Conservation (phyloP, 2,888 invertebrate genomes). For the Theretra japonica region DNA sequence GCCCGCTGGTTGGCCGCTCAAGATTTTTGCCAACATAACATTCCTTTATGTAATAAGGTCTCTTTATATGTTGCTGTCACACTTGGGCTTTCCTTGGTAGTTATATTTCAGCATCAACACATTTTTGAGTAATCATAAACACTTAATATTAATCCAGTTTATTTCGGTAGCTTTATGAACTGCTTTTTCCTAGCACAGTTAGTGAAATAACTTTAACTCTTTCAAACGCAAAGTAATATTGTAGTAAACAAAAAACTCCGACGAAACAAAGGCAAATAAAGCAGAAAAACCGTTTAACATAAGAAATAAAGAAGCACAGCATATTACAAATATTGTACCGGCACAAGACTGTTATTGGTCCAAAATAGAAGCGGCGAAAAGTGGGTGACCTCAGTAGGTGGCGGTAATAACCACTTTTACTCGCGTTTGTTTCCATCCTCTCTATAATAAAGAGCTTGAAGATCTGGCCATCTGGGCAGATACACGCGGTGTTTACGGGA, state of each 20-base stretch:
- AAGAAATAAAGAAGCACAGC: slow-evolving; percentile 20
- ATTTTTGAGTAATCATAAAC: no score
- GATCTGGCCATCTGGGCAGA: slow-evolving; percentile 6
- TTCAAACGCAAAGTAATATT: background rate
- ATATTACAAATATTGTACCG: slow-evolving; percentile 22
- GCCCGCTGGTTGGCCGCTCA: background rate
- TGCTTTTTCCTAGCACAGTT: background rate
- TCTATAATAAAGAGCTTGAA: slow-evolving; percentile 17
- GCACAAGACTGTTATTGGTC: slow-evolving; percentile 25
- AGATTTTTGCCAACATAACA: background rate
- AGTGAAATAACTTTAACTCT: background rate
- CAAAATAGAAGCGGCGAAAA: slow-evolving; percentile 27
- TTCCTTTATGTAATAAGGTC: background rate
- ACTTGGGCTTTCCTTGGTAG: background rate
- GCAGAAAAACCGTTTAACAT: slow-evolving; percentile 15
- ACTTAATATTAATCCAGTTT: no score
- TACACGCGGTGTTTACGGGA: background rate
- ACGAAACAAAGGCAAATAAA: slow-evolving; percentile 21
- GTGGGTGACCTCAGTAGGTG: slow-evolving; percentile 25
- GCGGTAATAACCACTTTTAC: slow-evolving; percentile 28
- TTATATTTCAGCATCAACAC: no score
- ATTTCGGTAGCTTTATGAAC: background rate
- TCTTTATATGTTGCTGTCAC: background rate
- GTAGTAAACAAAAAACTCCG: background rate
- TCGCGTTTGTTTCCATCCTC: slow-evolving; percentile 24